Evolutionary conservation across 1,140 invertebrate species (phyloP).

Genomic region (Dolichoris vasculosae): DNA sequence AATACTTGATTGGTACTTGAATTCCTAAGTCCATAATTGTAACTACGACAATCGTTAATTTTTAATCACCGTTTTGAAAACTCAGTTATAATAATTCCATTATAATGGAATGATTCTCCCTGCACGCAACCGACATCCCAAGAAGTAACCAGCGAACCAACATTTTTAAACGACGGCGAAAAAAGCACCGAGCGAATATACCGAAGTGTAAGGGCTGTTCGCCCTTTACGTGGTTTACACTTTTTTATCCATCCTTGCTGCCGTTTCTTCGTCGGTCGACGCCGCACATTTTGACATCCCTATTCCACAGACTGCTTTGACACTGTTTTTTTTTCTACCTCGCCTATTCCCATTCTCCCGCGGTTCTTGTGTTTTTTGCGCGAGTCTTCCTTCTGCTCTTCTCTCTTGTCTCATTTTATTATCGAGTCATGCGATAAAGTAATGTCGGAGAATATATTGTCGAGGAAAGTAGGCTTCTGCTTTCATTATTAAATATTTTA

Average conservation of each 20-base stretch:
- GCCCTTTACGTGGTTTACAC: background rate
- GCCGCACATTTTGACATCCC: slow-evolving; percentile 19
- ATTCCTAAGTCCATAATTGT: no score
- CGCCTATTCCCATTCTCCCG: background rate
- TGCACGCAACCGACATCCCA: no score
- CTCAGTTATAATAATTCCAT: no score
- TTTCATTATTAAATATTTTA: background rate
- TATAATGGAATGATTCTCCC: no score
- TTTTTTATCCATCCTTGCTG: background rate
- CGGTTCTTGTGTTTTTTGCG: background rate
- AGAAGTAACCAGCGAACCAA: no score
- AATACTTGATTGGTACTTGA: no score
- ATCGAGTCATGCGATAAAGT: background rate
- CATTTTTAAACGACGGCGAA: background rate
- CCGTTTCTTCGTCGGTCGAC: background rate
- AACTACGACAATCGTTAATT: no score
- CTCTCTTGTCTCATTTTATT: background rate
- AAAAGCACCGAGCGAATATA: background rate
- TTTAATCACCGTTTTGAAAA: no score
- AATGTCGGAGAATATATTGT: background rate
- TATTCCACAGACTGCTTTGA: background rate
- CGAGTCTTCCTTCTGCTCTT: background rate
- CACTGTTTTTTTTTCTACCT: background rate
- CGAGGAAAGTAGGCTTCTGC: background rate
- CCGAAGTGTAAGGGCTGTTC: background rate